phyloP scores from a whole-genome alignment of 1,140 invertebrate genomes.

The Agrypnia vestita region DNA sequence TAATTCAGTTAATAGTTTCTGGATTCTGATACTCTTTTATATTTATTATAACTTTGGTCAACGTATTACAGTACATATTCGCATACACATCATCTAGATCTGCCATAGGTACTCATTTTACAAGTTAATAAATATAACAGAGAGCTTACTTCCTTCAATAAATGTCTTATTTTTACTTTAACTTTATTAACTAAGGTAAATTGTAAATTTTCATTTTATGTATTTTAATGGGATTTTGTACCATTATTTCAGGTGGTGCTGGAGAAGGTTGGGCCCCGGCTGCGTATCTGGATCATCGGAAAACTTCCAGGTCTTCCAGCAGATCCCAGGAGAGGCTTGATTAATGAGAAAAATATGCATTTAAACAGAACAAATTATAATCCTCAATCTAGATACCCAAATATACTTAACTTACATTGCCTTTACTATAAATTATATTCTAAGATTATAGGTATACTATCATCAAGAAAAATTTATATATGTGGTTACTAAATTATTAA shows the following conservation, averaged over 20 bases:
- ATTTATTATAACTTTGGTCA: no score
- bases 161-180: no score
- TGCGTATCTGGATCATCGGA: slow-evolving; percentile 90
- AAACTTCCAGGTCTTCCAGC: slow-evolving; percentile 80
- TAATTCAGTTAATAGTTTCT: no score
- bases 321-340: slow-evolving; percentile 74
- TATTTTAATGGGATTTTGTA: no score
- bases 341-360: slow-evolving; percentile 46
- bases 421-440: slow-evolving; percentile 39
- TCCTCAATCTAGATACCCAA: slow-evolving; percentile 52
- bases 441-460: slow-evolving; percentile 39
- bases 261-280: slow-evolving; percentile 94
- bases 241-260: slow-evolving; percentile 71
- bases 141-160: no score
- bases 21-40: no score
- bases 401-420: slow-evolving; percentile 47
- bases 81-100: no score
- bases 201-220: no score
- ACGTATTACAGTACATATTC: no score
- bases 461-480: slow-evolving; percentile 24
- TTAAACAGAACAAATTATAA: slow-evolving; percentile 26
- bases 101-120: no score
- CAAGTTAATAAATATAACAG: no score
- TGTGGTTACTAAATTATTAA: slow-evolving; percentile 28
- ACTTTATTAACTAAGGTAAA: no score